Conservation (phyloP, 2,888 invertebrate species). For the Eretmocerus hayati region DNA sequence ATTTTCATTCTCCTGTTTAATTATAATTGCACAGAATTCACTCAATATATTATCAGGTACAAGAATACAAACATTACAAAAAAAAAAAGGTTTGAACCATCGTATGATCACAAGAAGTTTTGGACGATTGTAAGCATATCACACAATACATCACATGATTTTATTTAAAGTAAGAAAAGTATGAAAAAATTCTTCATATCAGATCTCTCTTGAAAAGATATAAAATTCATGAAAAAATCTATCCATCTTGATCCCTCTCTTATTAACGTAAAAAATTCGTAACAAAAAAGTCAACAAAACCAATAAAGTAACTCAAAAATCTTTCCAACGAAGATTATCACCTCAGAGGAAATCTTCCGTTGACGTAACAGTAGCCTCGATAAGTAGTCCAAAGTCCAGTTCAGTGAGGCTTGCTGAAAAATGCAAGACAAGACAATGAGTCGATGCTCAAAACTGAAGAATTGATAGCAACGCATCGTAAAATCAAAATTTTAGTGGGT, state of each 20-base stretch:
- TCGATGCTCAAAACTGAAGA: no score
- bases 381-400: constrained; percentile 75
- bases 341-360: constrained; percentile 50
- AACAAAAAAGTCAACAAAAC: background rate
- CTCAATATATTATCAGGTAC: no score
- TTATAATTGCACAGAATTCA: background rate
- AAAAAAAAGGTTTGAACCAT: no score
- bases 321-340: background rate
- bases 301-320: background rate
- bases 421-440: no score
- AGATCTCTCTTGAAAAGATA: no score
- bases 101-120: no score
- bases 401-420: constrained; percentile 69
- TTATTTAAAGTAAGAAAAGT: background rate
- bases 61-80: no score
- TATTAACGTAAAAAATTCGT: no score
- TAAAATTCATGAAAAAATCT: no score
- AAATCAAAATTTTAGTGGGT: no score
- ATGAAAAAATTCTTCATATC: background rate
- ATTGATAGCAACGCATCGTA: background rate
- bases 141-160: background rate
- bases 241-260: no score
- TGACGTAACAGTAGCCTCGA: constrained; percentile 71
- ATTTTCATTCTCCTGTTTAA: constrained; percentile 14
- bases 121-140: no score